A percentile compares a stretch with the other conserved stretches of the same genome.
Evolutionary conservation across 2,113 vertebrate species (phyloP).

Genomic region (Podarcis cretensis): DNA sequence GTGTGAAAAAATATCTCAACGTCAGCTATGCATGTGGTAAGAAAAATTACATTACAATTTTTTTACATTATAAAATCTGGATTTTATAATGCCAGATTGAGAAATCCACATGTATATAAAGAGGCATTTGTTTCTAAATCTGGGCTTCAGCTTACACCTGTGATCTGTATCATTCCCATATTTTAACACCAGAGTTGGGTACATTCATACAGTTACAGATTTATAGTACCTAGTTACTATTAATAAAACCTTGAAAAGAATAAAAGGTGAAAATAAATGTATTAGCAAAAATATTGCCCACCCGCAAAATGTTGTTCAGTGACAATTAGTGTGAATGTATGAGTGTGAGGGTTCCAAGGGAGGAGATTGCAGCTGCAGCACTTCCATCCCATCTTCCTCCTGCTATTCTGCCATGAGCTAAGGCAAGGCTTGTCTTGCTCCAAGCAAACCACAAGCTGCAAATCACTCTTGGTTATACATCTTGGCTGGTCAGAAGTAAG

Average conservation of each 20-base stretch:
- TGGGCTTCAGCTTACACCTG: background rate
- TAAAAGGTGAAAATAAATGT: background rate
- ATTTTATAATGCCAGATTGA: background rate
- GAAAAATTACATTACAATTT: constrained; percentile 19
- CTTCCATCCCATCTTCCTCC: too few species aligned
- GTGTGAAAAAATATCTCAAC: constrained; percentile 91
- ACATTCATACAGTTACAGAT: background rate
- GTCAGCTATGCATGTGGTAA: constrained; percentile 93
- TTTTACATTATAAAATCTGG: too few species aligned
- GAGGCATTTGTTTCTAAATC: background rate
- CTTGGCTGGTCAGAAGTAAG: too few species aligned
- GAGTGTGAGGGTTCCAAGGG: too few species aligned
- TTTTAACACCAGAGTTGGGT: background rate
- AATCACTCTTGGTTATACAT: too few species aligned
- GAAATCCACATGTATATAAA: background rate
- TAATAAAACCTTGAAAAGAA: background rate
- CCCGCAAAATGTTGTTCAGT: too few species aligned
- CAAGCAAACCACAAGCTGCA: too few species aligned
- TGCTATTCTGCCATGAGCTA: too few species aligned
- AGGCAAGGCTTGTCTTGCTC: too few species aligned
- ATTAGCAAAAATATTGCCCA: background rate
- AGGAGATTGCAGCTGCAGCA: too few species aligned
- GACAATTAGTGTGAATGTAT: too few species aligned
- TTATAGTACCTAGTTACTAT: background rate
- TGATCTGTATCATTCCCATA: background rate